Evolutionary conservation across 1,140 invertebrate species (phyloP).

Genomic region (Drosophila ohnishii): DNA sequence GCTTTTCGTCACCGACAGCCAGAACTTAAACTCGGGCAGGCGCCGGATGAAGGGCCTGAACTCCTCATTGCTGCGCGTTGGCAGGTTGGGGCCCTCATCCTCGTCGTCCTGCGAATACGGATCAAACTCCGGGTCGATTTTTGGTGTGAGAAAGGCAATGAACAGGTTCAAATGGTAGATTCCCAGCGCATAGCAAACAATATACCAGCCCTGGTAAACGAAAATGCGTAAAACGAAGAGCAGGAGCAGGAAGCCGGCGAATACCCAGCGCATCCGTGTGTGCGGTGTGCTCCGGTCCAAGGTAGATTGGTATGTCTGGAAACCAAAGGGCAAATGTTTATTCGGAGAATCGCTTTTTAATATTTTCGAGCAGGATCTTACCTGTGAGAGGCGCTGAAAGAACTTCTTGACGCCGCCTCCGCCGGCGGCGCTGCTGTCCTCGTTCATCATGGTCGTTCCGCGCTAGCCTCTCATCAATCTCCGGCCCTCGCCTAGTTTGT

Average conservation of each 20-base stretch:
- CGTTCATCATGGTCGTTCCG: conserved; percentile 74
- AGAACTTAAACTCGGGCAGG: conserved; percentile 99
- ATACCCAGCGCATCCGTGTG: conserved; percentile 85
- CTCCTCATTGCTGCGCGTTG: conserved; percentile 97
- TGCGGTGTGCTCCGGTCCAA: conserved; percentile 88
- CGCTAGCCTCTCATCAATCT: conserved; percentile 33
- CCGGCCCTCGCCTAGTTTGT: conserved; percentile 31
- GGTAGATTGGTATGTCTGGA: conserved; percentile 85
- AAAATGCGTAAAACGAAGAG: conserved; percentile 86
- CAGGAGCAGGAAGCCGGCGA: conserved; percentile 84
- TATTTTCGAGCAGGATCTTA: conserved; percentile 9
- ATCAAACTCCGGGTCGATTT: conserved; percentile 98
- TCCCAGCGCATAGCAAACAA: conserved; percentile 98
- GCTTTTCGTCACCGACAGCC: conserved; percentile 98
- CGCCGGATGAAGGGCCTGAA: conserved; percentile 99
- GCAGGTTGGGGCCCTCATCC: conserved; percentile 95
- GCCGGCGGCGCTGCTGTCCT: conserved; percentile 68
- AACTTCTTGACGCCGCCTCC: conserved; percentile 72
- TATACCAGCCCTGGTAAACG: conserved; percentile 97
- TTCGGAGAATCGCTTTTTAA: background rate
- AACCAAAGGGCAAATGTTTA: conserved; percentile 5
- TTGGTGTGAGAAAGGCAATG: conserved; percentile 99
- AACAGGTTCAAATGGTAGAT: conserved; percentile 99
- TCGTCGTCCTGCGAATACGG: conserved; percentile 90
- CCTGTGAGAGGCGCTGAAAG: conserved; percentile 79